Conservation (phyloP, 2,797 vertebrate species). For the Molossus molossus region DNA sequence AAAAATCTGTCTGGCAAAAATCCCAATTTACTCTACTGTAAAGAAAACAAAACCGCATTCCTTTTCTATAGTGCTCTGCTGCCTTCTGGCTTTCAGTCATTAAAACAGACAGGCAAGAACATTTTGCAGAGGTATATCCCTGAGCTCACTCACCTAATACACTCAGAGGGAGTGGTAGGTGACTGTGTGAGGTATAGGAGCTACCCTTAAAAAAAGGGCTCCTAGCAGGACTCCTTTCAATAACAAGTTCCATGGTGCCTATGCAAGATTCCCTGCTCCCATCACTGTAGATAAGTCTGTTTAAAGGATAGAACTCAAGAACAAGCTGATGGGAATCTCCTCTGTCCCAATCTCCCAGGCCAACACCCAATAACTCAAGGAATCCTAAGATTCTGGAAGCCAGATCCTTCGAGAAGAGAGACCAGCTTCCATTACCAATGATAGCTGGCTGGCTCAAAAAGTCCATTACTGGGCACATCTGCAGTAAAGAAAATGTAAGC, state of each 20-base stretch:
- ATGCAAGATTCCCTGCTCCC: neutral
- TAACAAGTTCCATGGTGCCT: neutral
- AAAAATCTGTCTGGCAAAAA: constrained; percentile 86
- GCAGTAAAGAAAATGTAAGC: neutral
- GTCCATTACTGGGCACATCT: neutral
- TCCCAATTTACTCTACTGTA: constrained; percentile 74
- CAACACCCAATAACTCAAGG: neutral
- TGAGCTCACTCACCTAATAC: neutral
- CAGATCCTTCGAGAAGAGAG: constrained; percentile 37
- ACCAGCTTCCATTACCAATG: neutral
- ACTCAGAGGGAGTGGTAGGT: neutral
- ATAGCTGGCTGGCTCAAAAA: neutral
- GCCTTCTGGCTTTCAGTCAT: constrained; percentile 68
- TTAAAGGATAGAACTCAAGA: neutral
- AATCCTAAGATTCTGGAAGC: neutral
- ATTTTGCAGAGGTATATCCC: neutral
- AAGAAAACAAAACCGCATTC: constrained; percentile 51
- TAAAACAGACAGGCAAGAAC: neutral
- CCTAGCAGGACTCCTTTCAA: neutral
- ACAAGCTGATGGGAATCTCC: neutral
- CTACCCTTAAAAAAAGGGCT: neutral
- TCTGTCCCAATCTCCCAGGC: neutral
- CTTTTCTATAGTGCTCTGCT: neutral
- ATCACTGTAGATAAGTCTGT: neutral
- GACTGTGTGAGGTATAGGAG: neutral